Base-by-base conservation (phyloP, 2,113 vertebrate genomes). In the Cheirogaleus medius region DNA sequence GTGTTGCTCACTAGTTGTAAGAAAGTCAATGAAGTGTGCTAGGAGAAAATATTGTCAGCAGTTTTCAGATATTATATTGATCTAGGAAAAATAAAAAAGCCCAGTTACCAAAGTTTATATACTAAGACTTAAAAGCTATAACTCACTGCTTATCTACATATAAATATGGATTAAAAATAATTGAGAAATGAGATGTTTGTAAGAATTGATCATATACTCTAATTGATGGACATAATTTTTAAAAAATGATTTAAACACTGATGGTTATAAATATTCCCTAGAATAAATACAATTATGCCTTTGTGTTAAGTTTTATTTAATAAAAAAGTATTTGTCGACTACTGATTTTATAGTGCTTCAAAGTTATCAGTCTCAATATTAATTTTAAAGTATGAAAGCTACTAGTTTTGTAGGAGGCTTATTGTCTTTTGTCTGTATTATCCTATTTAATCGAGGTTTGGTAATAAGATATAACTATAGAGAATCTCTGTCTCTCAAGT, bases 41-140 rank as follows among this genome's bases (percentile, higher is more conserved):
- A 37, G 15, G 52, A 87, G 27, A 49, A 92, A 95, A 92, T 17
- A 63, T 5, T 73, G 29, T 60, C 39, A 76, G 21, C 11, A 78
- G 6, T 64, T 88, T 92, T 69, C 76, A 90, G 54, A 42, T 42
- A 81, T 17, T 44, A 90, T 17, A 2, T 44, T 86, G 52, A 21
- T 83, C 47, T 64, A 77, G 15, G 20, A 37, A 96, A 96, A 86
- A 29, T 32, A 44, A 63, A 95, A 63, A 73, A 97, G 95, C 27
- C 27, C 60, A 29, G 10, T 63, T 63, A 91, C 27, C 42, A 71
- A 91, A 64, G 47, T 56, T 90, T 81, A 92, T 66, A 47, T 8
- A 15, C 20, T 76, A 8, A 95, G 8, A 89, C 5, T 58, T 95
- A 49, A 68, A 97, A 83, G 18, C 34, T 23, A 21, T 66, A 80